phyloP scores from a whole-genome alignment of 2,888 invertebrate genomes.

The Leptopilina drosophilae region DNA sequence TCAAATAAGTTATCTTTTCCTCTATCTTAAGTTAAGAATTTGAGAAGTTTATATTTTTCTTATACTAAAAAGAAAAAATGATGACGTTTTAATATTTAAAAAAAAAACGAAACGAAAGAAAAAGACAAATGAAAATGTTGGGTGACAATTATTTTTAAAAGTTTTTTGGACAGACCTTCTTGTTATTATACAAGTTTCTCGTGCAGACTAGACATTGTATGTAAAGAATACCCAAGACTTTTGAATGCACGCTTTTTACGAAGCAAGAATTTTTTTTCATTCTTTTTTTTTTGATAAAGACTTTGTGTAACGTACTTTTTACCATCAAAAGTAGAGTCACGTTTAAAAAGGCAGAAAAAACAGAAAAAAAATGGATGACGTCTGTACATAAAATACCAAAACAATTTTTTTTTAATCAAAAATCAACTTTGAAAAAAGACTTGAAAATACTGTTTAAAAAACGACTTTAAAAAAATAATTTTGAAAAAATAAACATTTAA shows the following conservation, averaged over 20 bases:
- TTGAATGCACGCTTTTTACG: conserved; percentile 13
- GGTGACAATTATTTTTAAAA: conserved; percentile 2
- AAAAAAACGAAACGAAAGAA: not conserved
- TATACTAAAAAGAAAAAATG: too few species aligned
- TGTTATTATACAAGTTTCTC: not conserved
- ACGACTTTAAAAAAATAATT: too few species aligned
- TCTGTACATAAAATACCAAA: not conserved
- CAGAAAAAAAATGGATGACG: conserved; percentile 13
- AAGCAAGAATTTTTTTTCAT: not conserved
- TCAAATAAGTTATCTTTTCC: too few species aligned
- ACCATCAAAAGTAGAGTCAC: not conserved
- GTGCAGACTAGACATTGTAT: not conserved
- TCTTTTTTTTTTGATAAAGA: not conserved
- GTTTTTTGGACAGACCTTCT: not conserved
- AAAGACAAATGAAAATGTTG: not conserved
- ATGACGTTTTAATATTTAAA: not conserved
- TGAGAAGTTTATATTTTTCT: too few species aligned
- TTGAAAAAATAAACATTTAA: too few species aligned
- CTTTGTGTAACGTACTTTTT: conserved; percentile 3
- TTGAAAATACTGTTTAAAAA: too few species aligned
- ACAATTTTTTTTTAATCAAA: not conserved
- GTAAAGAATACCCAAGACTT: conserved; percentile 8
- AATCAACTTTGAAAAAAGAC: not conserved
- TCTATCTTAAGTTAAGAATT: too few species aligned
- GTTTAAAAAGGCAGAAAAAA: not conserved